Evolutionary conservation across 2,888 invertebrate genomes (phyloP), one percentile per base, ranked within the genome.

Genomic region (Leptarthrus brevirostris): DNA sequence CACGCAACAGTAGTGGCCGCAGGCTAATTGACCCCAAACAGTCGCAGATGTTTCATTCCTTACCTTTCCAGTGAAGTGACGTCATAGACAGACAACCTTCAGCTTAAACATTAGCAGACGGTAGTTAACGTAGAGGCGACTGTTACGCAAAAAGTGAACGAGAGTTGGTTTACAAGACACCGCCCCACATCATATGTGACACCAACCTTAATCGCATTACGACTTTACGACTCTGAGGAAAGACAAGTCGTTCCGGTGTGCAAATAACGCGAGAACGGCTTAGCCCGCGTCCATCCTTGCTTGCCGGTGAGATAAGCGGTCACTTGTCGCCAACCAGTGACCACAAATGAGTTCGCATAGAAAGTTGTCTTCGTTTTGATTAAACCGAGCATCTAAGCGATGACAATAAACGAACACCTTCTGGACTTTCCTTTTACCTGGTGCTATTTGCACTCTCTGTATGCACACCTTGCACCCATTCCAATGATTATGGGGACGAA

Each of bases 31-130:
- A 66, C 73, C 52, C 34, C 52, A 64, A 30, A 47, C 64, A 16
- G 24, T 8, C 49, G 40, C 72, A 73, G 61, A 61, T 73, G 73
- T 73, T 36, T 52, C 12, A n/a, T n/a, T n/a, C n/a, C n/a, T n/a
- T n/a, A n/a, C n/a, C n/a, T 30, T 34, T 16, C 40, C 20, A n/a
- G 12, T 54, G 16, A n/a, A 16, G 20, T 75, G 70, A 75, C 75
- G 75, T 75, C 75, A 75, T 12, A 24, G 22, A 53, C 70, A 73
- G 75, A 75, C 75, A 75, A 69, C 58, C 64, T 56, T 72, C 75
- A 75, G 72, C 69, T n/a, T n/a, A 56, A 74, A 10, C 36, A 22
- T 26, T 40, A 34, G 66, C 40, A 66, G 44, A 66, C 66, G 49
- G 26, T 40, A 18, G 30, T 12, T 26, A 34, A 26, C 40, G 22